Evolutionary conservation across 64 coral and sea anemone genomes (phyloP).

Genomic region (Montipora capricornis): DNA sequence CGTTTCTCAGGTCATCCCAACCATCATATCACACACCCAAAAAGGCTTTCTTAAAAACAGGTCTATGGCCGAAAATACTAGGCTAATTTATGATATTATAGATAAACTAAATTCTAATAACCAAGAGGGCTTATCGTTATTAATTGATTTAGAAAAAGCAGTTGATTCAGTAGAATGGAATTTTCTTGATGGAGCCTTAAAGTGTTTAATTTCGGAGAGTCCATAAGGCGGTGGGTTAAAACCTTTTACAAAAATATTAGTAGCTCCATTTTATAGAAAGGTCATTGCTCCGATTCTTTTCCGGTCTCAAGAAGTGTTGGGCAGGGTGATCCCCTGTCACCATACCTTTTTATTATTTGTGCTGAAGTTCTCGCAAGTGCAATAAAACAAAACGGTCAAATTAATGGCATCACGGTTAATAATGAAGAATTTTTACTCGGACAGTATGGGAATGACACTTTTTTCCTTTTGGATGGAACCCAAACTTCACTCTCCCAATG

Average conservation of each 20-base stretch:
- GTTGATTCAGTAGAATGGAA: background rate
- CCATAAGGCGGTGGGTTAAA: background rate
- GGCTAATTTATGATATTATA: background rate
- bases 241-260: background rate
- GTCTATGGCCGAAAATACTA: background rate
- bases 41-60: slow-evolving; percentile 32
- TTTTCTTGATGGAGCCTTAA: background rate
- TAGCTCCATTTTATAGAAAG: background rate
- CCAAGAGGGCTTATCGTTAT: background rate
- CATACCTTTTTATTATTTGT: slow-evolving; percentile 29
- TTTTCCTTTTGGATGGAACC: background rate
- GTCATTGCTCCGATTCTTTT: background rate
- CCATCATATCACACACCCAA: slow-evolving; percentile 23
- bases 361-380: background rate
- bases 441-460: background rate
- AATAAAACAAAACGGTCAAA: slow-evolving; percentile 7
- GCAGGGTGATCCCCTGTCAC: slow-evolving; percentile 1
- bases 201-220: background rate
- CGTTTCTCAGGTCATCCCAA: background rate
- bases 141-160: slow-evolving; percentile 1
- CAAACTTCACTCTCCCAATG: background rate
- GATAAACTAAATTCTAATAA: background rate
- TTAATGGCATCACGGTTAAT: background rate
- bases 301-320: background rate
- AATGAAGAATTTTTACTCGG: background rate